Evolutionary conservation across 2,888 invertebrate species (phyloP), one percentile per base, ranked within the genome.

Genomic region (Sphecodes monilicornis): DNA sequence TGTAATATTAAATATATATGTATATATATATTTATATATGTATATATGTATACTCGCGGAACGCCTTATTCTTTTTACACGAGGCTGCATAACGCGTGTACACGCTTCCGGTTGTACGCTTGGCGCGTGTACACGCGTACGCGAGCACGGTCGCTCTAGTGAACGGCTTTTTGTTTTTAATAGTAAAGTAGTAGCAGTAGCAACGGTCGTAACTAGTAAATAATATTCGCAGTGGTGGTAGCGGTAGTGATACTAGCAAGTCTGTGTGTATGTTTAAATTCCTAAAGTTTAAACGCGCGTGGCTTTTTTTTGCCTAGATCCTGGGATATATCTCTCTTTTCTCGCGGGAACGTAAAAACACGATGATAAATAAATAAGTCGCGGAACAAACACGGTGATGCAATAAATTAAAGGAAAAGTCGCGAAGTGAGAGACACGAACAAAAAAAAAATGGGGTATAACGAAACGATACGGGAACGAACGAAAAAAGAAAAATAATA

Each of bases 351-450:
- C 71, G 46, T 71, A 50, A 70, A 69, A 71, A 50, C 54, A 54
- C 66, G 36, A 36, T 75, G 76, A 85, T 73, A 81, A 91, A 91
- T 92, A 89, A 91, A 90, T 90, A 89, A 10, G 88, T 72, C 81
- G 81, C 39, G 75, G 69, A 75, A 87, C 87, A 73, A 72, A 82
- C 69, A 81, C 78, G 68, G 43, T 29, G 68, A 74, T 29, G 76
- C 66, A 88, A 88, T 87, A 89, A 88, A 82, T 88, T 87, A 88
- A 90, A 80, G 82, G 89, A 43, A 64, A n/a, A 54, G 29, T 76
- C 73, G 57, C 75, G 76, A 18, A 29, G 11, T 13, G 76, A 39
- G 50, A 54, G 60, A 66, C 22, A 54, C 54, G 54, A 54, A 36
- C 6, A 54, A 18, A 54, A 46, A 60, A 26, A 43, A 68, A 43